phyloP scores from a whole-genome alignment of 2,888 invertebrate genomes.

The Netelia fuscicornis region DNA sequence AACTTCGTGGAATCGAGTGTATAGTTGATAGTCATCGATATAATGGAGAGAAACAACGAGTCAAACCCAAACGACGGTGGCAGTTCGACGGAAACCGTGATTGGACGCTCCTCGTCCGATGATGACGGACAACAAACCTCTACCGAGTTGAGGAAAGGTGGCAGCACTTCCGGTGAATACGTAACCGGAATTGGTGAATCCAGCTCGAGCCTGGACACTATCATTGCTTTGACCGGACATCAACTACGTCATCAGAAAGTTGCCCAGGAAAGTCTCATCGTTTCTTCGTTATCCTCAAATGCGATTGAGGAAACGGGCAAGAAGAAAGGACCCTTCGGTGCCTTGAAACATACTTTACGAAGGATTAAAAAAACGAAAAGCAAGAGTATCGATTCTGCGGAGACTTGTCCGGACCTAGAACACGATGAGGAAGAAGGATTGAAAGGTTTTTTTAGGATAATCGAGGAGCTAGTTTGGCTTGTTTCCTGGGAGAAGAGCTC shows the following conservation, averaged over 20 bases:
- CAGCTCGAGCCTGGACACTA: conserved; percentile 79
- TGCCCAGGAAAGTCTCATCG: conserved; percentile 27
- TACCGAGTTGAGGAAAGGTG: background rate
- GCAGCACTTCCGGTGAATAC: conserved; percentile 74
- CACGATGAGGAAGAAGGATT: conserved; percentile 63
- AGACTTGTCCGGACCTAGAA: conserved; percentile 69
- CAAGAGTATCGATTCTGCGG: conserved; percentile 67
- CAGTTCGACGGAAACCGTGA: conserved; percentile 79
- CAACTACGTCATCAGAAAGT: background rate
- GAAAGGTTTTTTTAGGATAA: conserved; percentile 67
- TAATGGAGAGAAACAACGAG: conserved; percentile 77
- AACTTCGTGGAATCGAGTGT: conserved; percentile 29
- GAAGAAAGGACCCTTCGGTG: conserved; percentile 78
- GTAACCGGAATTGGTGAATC: conserved; percentile 76
- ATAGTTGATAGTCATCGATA: conserved; percentile 45
- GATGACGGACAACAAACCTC: conserved; percentile 69
- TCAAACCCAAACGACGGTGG: conserved; percentile 76
- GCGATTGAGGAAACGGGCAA: conserved; percentile 69
- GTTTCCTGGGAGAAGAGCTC: conserved; percentile 19
- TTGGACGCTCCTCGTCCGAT: conserved; percentile 79
- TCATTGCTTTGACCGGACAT: conserved; percentile 61
- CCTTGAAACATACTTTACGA: conserved; percentile 78
- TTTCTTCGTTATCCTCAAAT: conserved; percentile 43
- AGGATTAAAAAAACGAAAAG: conserved; percentile 79
- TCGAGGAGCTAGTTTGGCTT: background rate